phyloP scores from a whole-genome alignment of 2,888 invertebrate genomes.

The Cerastis rubricosa region DNA sequence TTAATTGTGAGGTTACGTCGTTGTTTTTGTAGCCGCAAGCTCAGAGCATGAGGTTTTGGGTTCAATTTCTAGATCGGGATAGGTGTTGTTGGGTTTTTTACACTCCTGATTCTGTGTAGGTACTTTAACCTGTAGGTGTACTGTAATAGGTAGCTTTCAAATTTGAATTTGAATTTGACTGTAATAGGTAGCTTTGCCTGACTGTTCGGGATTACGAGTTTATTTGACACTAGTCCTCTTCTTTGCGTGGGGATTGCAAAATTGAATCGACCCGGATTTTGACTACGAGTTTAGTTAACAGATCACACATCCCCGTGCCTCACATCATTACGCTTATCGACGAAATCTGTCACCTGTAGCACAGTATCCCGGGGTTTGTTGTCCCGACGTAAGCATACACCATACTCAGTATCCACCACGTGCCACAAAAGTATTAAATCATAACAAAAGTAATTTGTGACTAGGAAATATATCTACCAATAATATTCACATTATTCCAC shows the following conservation, averaged over 20 bases:
- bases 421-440: not conserved
- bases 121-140: not conserved
- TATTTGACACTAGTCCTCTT: not conserved
- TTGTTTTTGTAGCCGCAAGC: not conserved
- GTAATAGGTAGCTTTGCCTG: not conserved
- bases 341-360: not conserved
- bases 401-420: not conserved
- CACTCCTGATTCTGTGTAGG: not conserved
- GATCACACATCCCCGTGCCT: not conserved
- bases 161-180: no score
- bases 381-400: not conserved
- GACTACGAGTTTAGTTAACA: not conserved
- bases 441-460: slow-evolving; percentile 17
- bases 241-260: not conserved
- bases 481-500: slow-evolving; percentile 55
- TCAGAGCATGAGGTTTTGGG: not conserved
- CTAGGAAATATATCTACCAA: slow-evolving; percentile 42
- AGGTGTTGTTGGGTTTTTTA: not conserved
- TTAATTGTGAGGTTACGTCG: not conserved
- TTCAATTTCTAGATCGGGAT: not conserved
- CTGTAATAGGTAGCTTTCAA: not conserved
- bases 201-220: not conserved
- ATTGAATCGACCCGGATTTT: not conserved
- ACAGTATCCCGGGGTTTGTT: not conserved
- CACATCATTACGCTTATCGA: not conserved